Conservation (phyloP, 2,888 invertebrate genomes). For the Cataglyphis cursor region DNA sequence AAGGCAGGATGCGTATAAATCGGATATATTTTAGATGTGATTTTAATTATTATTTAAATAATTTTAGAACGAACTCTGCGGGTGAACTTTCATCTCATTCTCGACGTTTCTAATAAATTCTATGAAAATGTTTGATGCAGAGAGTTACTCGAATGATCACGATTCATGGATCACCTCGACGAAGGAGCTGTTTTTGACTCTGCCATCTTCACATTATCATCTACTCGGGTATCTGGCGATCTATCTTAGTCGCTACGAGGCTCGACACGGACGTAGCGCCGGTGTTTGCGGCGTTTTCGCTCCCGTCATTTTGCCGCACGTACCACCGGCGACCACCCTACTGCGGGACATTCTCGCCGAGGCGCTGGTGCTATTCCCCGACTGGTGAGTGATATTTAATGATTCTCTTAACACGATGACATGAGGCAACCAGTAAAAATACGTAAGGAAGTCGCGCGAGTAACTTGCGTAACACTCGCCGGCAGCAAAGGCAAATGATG, state of each 20-base stretch:
- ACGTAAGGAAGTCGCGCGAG: neutral
- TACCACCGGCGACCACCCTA: slow-evolving; percentile 84
- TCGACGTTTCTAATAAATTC: neutral
- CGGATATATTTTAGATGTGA: neutral
- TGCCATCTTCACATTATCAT: slow-evolving; percentile 82
- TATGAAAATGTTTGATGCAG: slow-evolving; percentile 68
- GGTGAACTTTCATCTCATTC: neutral
- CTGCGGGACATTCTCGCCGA: slow-evolving; percentile 84
- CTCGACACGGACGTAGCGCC: slow-evolving; percentile 82
- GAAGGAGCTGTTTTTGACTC: slow-evolving; percentile 80
- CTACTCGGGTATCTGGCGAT: slow-evolving; percentile 83
- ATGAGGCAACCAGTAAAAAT: neutral
- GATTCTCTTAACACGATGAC: slow-evolving; percentile 3
- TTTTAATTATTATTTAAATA: no score
- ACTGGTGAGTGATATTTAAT: slow-evolving; percentile 80
- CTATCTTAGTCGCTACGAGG: slow-evolving; percentile 84
- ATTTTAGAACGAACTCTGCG: neutral
- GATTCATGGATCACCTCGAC: slow-evolving; percentile 83
- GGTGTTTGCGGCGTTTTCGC: slow-evolving; percentile 85
- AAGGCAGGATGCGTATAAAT: neutral
- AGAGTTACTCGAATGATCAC: slow-evolving; percentile 78
- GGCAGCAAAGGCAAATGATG: slow-evolving; percentile 5
- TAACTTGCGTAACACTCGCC: neutral
- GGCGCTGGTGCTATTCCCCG: slow-evolving; percentile 81
- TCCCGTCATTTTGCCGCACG: slow-evolving; percentile 85